Conservation (phyloP, 2,113 vertebrate genomes). For the Gallinago jamesoni region DNA sequence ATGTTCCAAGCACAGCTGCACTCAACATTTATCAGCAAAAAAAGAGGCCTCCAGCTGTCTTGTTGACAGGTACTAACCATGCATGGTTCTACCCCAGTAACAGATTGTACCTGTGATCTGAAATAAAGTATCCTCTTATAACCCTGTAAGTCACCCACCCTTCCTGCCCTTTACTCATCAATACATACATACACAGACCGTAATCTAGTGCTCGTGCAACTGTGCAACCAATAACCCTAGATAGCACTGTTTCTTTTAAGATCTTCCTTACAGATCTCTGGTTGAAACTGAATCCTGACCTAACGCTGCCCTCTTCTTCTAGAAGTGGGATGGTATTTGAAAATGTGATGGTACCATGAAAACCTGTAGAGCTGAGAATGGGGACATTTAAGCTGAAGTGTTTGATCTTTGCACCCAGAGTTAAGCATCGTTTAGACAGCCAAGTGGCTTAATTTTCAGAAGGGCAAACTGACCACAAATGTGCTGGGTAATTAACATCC, state of each 20-base stretch:
- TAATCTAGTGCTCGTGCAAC: not conserved
- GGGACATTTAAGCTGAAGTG: not conserved
- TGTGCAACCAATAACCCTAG: not conserved
- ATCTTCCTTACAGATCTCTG: not conserved
- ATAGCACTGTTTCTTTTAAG: constrained; percentile 16
- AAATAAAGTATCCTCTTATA: not conserved
- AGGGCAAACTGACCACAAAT: not conserved
- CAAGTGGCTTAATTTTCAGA: constrained; percentile 47
- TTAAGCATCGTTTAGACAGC: constrained; percentile 50
- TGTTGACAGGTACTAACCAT: constrained; percentile 49
- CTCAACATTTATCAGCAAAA: constrained; percentile 50
- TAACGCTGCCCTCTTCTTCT: constrained; percentile 9
- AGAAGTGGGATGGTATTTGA: constrained; percentile 10
- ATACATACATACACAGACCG: not conserved
- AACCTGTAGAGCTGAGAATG: not conserved
- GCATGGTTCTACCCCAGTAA: not conserved
- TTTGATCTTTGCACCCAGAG: constrained; percentile 48
- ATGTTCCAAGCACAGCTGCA: constrained; percentile 50
- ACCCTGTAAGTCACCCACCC: not conserved
- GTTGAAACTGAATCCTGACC: constrained; percentile 51
- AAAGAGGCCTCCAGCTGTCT: constrained; percentile 26
- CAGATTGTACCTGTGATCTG: not conserved
- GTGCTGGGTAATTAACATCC: constrained; percentile 45
- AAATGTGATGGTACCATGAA: not conserved
- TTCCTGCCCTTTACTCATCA: not conserved